Base-by-base conservation (phyloP, 2,113 vertebrate species). In the Elgaria multicarinata region DNA sequence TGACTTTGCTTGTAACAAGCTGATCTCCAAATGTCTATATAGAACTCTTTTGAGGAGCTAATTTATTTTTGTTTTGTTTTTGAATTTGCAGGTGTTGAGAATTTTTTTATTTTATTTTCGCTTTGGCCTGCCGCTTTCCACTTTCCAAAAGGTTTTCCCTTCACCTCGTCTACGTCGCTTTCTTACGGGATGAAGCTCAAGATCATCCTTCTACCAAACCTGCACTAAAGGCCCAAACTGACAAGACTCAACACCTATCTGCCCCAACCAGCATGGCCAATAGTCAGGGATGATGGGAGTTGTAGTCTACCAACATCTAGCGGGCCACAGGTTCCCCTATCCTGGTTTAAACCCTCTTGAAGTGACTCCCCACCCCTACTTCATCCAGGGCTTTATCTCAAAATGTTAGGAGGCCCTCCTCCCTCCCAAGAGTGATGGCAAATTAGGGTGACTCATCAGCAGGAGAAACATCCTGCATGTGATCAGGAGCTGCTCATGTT, bases 31-130 rank as follows among this genome's bases (percentile, higher is more conserved):
- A 89, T 4, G 44, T 85, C 44, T 78, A 75, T 67, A 9, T 4
- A 42, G 74, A 89, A 89, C 88, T 89, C 88, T 89, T 26, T 79
- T 53, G 26, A 89, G 36, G 88, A 89, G 88, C 82, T 89, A 89
- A 89, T 89, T 89, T 89, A 89, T 89, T 89, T 89, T 18, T 58
- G 16, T 16, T 62, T 58, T 20, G 10, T 62, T 20, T 62, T 84
- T 89, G 53, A 84, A 82, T 77, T 83, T 84, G 81, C 72, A 84
- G 87, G 81, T 85, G 39, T 87, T 83, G 76, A 81, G 44, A 33
- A 72, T 71, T 6, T 12, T 50, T 74, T 72, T n/a, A n/a, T n/a
- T n/a, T 58, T 6, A 2, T 67, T 84, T 55, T 86, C 26, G 8
- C 36, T 33, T 42, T 46, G 18, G 28, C 33, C n/a, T 6, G 46